Evolutionary conservation across 2,888 invertebrate species (phyloP).

Genomic region (Pachycephus smyrnensis): DNA sequence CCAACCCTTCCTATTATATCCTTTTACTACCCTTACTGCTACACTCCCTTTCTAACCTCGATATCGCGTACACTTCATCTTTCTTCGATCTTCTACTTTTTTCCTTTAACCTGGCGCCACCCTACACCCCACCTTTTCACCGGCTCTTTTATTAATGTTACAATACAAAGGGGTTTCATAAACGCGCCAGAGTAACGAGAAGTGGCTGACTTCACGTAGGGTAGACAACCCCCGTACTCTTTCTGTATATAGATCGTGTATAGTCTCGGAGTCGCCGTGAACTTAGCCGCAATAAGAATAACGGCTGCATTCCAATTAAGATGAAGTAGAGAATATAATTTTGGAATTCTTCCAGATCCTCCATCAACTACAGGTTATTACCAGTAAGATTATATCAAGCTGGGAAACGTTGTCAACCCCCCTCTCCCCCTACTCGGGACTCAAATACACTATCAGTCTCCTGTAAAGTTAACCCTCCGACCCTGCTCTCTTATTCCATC

Average conservation of each 20-base stretch:
- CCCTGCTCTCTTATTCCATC: not conserved
- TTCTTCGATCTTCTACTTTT: not conserved
- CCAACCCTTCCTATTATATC: not conserved
- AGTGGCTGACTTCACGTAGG: not conserved
- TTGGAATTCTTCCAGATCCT: not conserved
- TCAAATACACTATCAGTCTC: not conserved
- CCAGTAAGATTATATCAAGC: not conserved
- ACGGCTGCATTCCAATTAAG: not conserved
- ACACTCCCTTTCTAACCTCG: not conserved
- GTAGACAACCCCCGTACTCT: not conserved
- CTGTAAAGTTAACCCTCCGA: not conserved
- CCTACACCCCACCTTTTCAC: not conserved
- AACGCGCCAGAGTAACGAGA: not conserved
- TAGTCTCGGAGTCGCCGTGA: not conserved
- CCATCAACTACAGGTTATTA: not conserved
- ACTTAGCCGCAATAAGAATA: not conserved
- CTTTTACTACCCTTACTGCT: not conserved
- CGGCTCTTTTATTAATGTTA: not conserved
- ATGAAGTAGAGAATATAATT: not conserved
- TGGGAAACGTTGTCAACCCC: not conserved
- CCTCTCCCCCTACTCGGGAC: not conserved
- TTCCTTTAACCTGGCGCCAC: not conserved
- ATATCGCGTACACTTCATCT: no score
- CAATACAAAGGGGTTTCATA: not conserved
- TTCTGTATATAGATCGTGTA: not conserved